Base-by-base conservation (phyloP, 2,888 invertebrate genomes). In the Epinotia nisella region DNA sequence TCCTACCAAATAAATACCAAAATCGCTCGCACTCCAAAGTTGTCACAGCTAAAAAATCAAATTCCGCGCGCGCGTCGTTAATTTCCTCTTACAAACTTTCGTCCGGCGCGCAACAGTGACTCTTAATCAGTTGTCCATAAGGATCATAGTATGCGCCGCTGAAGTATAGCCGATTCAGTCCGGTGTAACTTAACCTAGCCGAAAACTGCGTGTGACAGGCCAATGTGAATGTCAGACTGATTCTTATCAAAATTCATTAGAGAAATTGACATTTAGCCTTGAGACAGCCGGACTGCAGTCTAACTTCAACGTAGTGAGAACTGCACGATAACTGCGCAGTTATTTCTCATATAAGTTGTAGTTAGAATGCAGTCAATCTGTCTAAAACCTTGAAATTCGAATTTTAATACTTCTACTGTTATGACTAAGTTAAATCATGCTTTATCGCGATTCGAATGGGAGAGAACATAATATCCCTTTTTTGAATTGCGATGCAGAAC, bases 111-210 rank as follows among this genome's bases (percentile, higher is more conserved):
- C 41, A 68, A 72, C 67, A 61, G 11, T 51, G 45, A 66, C 39
- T 67, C 67, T 62, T 66, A 66, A 45, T 21, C 9, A 7, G 24
- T 71, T 55, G 9, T 2, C n/a, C 19, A n/a, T 29, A 66, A 71
- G 66, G 67, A 39, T 49, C 49, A 61, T 70, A 39, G 41, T 21
- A 19, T 45, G 56, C 69, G 61, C 66, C 69, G 51, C 65, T 64
- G 53, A 39, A 55, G 49, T 62, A 53, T 73, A 65, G 62, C 51
- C 69, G 69, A 69, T 61, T 66, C 65, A 70, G 60, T 70, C 70
- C 66, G 60, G 62, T 55, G 60, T 55, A 71, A 56, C 67, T 56
- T 72, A 72, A 72, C 72, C 72, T 72, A 70, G 35, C 56, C 29
- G 56, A 66, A 9, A 53, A 53, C 19, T 60, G 67, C 59, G n/a